A percentile compares a stretch with the other conserved stretches of the same genome.
Conservation (phyloP, 1,140 invertebrate genomes). For the Camponotus floridanus region DNA sequence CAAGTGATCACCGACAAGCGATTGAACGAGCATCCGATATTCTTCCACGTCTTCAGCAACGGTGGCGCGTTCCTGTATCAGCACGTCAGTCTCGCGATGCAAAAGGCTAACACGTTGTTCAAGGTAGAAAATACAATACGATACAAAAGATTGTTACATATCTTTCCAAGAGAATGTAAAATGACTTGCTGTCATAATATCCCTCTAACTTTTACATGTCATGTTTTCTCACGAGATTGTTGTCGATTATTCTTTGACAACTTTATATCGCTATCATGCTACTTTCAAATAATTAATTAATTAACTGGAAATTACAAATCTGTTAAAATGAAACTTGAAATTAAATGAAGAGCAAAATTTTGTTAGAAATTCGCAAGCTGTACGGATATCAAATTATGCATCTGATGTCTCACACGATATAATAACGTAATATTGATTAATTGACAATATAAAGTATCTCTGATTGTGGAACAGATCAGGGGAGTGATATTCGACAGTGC, state of each 20-base stretch:
- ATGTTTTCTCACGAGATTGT: background rate
- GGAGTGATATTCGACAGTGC: constrained; percentile 93
- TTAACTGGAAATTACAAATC: no score
- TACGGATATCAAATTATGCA: no score
- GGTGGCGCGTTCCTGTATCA: constrained; percentile 91
- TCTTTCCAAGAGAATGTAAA: background rate
- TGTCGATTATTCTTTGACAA: background rate
- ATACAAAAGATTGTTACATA: background rate
- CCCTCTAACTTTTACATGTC: background rate
- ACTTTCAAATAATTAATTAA: background rate
- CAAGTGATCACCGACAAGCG: constrained; percentile 90
- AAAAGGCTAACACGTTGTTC: constrained; percentile 80
- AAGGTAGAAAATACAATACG: constrained; percentile 38
- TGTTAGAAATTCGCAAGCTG: no score
- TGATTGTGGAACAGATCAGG: constrained; percentile 85
- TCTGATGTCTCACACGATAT: no score
- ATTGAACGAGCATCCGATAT: constrained; percentile 90
- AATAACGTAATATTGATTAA: no score
- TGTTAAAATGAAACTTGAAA: no score
- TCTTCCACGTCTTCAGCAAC: constrained; percentile 94
- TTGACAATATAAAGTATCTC: no score
- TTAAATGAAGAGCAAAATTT: no score
- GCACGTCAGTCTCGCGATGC: constrained; percentile 88
- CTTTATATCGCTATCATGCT: background rate
- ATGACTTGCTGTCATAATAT: no score